Evolutionary conservation across 2,888 invertebrate species (phyloP), one percentile per base, ranked within the genome.

Genomic region (Caenorhabditis sp.): DNA sequence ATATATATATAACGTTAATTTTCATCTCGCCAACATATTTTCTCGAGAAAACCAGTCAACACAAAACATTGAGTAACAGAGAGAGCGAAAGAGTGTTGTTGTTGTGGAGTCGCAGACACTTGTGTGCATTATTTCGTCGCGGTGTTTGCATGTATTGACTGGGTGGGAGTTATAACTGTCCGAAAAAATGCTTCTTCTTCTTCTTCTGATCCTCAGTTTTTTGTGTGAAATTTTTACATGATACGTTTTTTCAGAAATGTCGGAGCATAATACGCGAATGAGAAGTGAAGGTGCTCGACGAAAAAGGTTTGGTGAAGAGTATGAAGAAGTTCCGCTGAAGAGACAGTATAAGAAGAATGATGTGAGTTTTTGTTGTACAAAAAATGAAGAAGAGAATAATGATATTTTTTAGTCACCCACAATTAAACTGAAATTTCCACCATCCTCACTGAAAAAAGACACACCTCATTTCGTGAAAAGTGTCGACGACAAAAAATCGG

Each of bases 161-260:
- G 70, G 66, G 70, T 71, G 70, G 70, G 70, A 71, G 70, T 62
- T 43, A 59, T 31, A 70, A 71, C 55, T 66, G 66, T 71, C 59
- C 49, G 43, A 37, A 59, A 59, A 59, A 53, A 53, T 23, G 53
- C 53, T 8, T 17, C 2, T 43, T 17, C 17, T 43, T 10, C 3
- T 43, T 5, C 14, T 43, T 62, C 19, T 21, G n/a, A 58, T 49
- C 27, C 23, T 1, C 4, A 62, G 62, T 62, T 62, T 65, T 4
- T 65, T 66, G 62, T 66, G 6, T 66, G 26, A 17, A 8, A 43
- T 43, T 58, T 5, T 19, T 21, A 54, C 19, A 10, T 27, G 63
- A 55, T 63, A 6, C 21, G 51, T 23, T 5, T 51, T 23, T 51
- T 12, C 21, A 23, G 21, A 23, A 51, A 23, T 51, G 51, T 23